A percentile compares a stretch with the other conserved stretches of the same genome.
Evolutionary conservation across 2,113 vertebrate genomes (phyloP).

Genomic region (Misgurnus mizolepis): DNA sequence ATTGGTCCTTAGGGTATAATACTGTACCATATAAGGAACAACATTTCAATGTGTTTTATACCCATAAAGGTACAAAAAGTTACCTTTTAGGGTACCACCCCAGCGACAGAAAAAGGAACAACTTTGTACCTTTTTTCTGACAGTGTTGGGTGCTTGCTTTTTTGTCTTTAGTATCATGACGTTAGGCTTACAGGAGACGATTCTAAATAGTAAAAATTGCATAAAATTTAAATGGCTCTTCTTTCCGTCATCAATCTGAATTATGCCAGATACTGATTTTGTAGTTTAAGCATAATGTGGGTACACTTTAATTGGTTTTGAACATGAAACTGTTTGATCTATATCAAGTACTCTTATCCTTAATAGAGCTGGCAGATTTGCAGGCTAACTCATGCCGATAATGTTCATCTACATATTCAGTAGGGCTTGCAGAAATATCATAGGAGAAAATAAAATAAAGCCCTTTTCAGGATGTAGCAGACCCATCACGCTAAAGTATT

Average conservation of each 20-base stretch:
- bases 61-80: too few species aligned
- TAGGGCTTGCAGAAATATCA: neutral
- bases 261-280: constrained; percentile 4
- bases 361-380: neutral
- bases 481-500: neutral
- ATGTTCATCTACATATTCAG: neutral
- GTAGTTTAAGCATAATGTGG: neutral
- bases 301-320: constrained; percentile 13
- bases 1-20: too few species aligned
- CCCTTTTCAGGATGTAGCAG: neutral
- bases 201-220: neutral
- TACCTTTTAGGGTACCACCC: too few species aligned
- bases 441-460: too few species aligned
- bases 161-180: constrained; percentile 25
- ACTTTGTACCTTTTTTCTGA: too few species aligned
- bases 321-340: neutral
- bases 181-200: neutral
- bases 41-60: too few species aligned
- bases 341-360: neutral
- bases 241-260: neutral
- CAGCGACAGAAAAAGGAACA: too few species aligned
- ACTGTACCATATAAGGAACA: too few species aligned
- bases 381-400: neutral
- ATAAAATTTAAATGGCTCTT: neutral
- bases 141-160: neutral